Base-by-base conservation (phyloP, 2,888 invertebrate species). In the Brachyopa scutellaris region DNA sequence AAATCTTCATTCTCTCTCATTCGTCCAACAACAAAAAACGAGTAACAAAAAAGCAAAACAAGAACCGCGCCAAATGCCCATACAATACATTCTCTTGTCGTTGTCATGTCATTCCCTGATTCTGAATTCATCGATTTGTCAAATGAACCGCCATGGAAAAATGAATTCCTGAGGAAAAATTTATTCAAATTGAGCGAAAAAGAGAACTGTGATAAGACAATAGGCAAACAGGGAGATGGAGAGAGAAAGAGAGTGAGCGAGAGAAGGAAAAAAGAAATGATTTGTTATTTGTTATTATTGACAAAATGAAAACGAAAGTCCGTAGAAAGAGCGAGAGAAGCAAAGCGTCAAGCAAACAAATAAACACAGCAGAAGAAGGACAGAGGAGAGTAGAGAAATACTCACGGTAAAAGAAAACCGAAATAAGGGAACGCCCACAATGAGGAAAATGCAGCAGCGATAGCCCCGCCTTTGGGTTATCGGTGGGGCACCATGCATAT, bases 271-370 rank as follows among this genome's bases (percentile, higher is more conserved):
- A 13, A 61, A 67, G 26, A 33, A 26, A 40, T 70, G 69, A 45
- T 62, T 74, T 80, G 62, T 80, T 80, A 40, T 82, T 82, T 82
- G 82, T 82, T 82, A 11, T 77, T 77, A 77, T 82, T 82, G 82
- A 82, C 70, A 42, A 77, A 77, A 45, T 77, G 82, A 82, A 82
- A 82, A 70, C 40, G 82, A 82, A 82, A 76, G 82, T 80, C 49
- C 13, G 19, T 13, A 11, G 55, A 76, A 62, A 76, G 69, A 80
- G 70, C 51, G 59, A 80, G 76, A 80, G 55, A 74, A 40, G 47
- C 17, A 51, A 53, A 21, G 9, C 23, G 36, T 38, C 33, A 26
- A 59, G 8, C 33, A 15, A 69, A 69, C 55, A 74, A 74, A 66
- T 26, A 74, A 47, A 62, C 21, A 51, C 15, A 69, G 45, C 9